Evolutionary conservation across 2,888 invertebrate genomes (phyloP).

Genomic region (Coenonympha arcania): DNA sequence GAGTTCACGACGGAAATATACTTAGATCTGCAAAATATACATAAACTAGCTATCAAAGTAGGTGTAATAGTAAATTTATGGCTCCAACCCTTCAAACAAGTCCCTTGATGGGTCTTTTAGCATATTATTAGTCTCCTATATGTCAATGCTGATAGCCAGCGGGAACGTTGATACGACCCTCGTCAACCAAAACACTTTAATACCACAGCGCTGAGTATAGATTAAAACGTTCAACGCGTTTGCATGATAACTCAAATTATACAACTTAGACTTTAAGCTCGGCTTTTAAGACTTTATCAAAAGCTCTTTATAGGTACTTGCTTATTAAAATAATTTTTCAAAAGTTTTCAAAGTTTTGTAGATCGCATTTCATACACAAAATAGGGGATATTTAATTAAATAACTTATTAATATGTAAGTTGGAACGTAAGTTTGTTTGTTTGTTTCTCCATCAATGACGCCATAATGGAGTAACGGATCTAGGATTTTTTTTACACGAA

Average conservation of each 20-base stretch:
- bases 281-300: not conserved
- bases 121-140: not conserved
- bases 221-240: slow-evolving; percentile 8
- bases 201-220: not conserved
- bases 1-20: too few relatives aligned
- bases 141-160: not conserved
- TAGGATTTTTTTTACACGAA: too few relatives aligned
- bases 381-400: too few relatives aligned
- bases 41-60: too few relatives aligned
- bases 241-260: slow-evolving; percentile 1
- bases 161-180: slow-evolving; percentile 7
- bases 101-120: not conserved
- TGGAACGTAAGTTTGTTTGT: too few relatives aligned
- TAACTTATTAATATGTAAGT: too few relatives aligned
- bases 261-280: not conserved
- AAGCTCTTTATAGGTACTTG: not conserved
- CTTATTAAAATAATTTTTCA: too few relatives aligned
- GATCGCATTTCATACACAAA: too few relatives aligned
- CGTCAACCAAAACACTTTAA: slow-evolving; percentile 4
- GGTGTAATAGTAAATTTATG: not conserved
- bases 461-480: too few relatives aligned
- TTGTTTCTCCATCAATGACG: too few relatives aligned
- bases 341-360: not conserved
- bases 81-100: not conserved
- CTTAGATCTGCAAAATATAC: too few relatives aligned